These are phyloP conservation scores for Crenuchus spilurus DNA, from an alignment of 2,797 vertebrate species.

Conservation along the genomic window DNA sequence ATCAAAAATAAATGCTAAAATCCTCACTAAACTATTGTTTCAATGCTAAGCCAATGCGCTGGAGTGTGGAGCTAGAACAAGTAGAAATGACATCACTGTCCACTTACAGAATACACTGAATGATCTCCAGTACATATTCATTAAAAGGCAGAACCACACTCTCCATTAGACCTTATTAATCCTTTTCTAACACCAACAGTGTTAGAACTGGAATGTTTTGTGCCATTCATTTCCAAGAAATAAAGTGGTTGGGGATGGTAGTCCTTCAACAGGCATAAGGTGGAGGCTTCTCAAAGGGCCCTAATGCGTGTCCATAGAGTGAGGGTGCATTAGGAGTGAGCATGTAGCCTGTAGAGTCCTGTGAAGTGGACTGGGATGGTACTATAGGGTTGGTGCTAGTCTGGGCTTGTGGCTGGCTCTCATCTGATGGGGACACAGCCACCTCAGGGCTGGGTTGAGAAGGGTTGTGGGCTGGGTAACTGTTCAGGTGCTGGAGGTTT, in stretches of 20 bases:
- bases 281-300: constrained; percentile 90
- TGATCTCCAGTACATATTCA: neutral
- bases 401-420: constrained; percentile 73
- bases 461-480: constrained; percentile 74
- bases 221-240: neutral
- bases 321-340: constrained; percentile 81
- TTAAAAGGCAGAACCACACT: neutral
- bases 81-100: neutral
- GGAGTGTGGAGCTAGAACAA: neutral
- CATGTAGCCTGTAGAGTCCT: constrained; percentile 78
- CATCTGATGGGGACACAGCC: constrained; percentile 70
- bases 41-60: neutral
- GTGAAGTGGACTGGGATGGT: constrained; percentile 73
- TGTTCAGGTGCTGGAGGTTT: constrained; percentile 78
- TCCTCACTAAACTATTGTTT: too few species aligned
- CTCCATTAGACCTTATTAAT: neutral
- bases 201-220: constrained; percentile 2
- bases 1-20: too few species aligned
- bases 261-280: constrained; percentile 86
- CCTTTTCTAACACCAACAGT: constrained; percentile 6
- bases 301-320: constrained; percentile 76
- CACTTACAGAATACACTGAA: neutral
- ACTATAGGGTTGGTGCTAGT: constrained; percentile 51
- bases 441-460: constrained; percentile 71
- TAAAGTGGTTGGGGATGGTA: neutral